Conservation (phyloP, 1,140 invertebrate genomes). For the Listronotus oregonensis region DNA sequence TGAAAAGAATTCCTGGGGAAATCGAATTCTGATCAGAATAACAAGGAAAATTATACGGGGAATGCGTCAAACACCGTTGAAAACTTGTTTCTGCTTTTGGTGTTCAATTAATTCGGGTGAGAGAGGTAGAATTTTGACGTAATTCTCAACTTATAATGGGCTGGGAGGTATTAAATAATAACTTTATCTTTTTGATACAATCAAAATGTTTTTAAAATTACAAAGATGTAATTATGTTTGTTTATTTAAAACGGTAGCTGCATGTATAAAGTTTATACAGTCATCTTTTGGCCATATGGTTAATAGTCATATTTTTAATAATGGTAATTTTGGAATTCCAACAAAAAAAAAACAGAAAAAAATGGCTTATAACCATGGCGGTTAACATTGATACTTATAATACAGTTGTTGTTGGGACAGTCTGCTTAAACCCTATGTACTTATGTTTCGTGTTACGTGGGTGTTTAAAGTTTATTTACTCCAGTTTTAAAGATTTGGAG, state of each 20-base stretch:
- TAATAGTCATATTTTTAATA: too few relatives aligned
- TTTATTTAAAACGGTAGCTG: background rate
- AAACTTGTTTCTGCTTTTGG: background rate
- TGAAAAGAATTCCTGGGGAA: constrained; percentile 28
- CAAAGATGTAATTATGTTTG: constrained; percentile 5
- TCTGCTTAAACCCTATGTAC: too few relatives aligned
- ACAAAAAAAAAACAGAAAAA: too few relatives aligned
- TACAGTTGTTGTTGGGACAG: too few relatives aligned
- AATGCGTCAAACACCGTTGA: constrained; percentile 7
- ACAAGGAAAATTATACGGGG: constrained; percentile 32
- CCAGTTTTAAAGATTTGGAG: too few relatives aligned
- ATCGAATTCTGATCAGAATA: constrained; percentile 33
- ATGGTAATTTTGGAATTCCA: too few relatives aligned
- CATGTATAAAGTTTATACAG: too few relatives aligned
- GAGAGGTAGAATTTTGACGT: constrained; percentile 16
- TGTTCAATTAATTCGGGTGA: constrained; percentile 23
- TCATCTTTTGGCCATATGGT: too few relatives aligned
- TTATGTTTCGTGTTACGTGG: too few relatives aligned
- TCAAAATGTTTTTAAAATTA: background rate
- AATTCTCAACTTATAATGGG: constrained; percentile 6
- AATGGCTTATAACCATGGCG: too few relatives aligned
- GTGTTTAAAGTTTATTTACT: too few relatives aligned
- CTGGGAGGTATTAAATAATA: constrained; percentile 3
- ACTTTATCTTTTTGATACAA: background rate
- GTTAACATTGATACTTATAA: too few relatives aligned